Evolutionary conservation across 2,888 invertebrate species (phyloP).

Genomic region (Melieria crassipennis): DNA sequence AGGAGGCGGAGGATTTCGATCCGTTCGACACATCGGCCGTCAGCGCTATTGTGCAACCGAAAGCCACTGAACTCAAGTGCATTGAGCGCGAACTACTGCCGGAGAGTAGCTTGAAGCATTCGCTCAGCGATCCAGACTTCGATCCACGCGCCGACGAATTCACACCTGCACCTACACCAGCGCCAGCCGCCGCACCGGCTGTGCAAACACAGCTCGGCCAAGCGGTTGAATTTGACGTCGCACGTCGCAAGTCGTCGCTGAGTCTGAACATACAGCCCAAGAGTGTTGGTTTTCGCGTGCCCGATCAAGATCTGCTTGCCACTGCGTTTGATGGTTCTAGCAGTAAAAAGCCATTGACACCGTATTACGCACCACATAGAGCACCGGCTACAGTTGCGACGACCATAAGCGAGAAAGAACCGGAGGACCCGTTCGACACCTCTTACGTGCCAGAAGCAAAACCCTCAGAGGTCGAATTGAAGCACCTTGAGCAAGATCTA

Average conservation of each 20-base stretch:
- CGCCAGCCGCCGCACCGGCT: conserved; percentile 31
- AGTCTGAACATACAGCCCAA: conserved; percentile 70
- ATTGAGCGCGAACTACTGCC: conserved; percentile 81
- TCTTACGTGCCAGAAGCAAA: conserved; percentile 80
- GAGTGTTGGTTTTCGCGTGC: conserved; percentile 72
- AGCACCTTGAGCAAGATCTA: conserved; percentile 79
- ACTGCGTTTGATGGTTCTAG: conserved; percentile 71
- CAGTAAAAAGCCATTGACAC: conserved; percentile 79
- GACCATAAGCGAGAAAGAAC: conserved; percentile 65
- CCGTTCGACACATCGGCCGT: conserved; percentile 88
- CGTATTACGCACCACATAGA: conserved; percentile 76
- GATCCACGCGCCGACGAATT: conserved; percentile 77
- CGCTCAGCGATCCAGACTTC: conserved; percentile 81
- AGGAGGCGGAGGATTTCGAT: conserved; percentile 72
- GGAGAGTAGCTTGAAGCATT: conserved; percentile 67
- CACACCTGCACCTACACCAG: conserved; percentile 33
- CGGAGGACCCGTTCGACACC: conserved; percentile 86
- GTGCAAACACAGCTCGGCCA: conserved; percentile 46
- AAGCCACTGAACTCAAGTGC: conserved; percentile 80
- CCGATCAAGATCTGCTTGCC: conserved; percentile 71
- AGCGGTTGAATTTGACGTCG: conserved; percentile 61
- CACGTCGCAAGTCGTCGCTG: conserved; percentile 71
- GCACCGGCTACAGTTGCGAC: conserved; percentile 23
- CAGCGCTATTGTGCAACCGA: conserved; percentile 76
- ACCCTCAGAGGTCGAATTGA: conserved; percentile 81